Evolutionary conservation across 2,888 invertebrate species (phyloP).

Genomic region (Glaucopsyche alexis): DNA sequence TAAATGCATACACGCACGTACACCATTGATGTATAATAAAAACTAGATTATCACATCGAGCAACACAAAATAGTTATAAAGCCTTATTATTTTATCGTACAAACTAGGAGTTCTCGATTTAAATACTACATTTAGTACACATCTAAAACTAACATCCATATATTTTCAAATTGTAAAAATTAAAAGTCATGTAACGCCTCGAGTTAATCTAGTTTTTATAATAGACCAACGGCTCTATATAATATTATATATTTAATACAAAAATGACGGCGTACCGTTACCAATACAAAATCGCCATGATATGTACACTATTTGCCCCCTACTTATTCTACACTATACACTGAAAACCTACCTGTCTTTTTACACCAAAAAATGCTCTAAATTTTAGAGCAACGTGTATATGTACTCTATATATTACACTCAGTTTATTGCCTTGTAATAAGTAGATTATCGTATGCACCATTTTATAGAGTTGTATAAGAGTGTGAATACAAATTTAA

Average conservation of each 20-base stretch:
- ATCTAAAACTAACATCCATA: conserved; percentile 31
- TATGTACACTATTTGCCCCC: conserved; percentile 66
- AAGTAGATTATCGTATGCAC: conserved; percentile 47
- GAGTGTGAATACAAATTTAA: background rate
- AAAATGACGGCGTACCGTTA: conserved; percentile 45
- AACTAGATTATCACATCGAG: conserved; percentile 16
- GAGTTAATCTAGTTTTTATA: conserved; percentile 17
- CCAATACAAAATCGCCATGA: conserved; percentile 60
- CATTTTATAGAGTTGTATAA: conserved; percentile 20
- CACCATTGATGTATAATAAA: conserved; percentile 8
- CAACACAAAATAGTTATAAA: background rate
- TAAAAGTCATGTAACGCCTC: conserved; percentile 10
- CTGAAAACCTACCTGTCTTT: conserved; percentile 50
- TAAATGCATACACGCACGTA: conserved; percentile 56
- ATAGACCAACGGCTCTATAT: conserved; percentile 4
- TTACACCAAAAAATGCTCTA: conserved; percentile 61
- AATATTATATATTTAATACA: conserved; percentile 52
- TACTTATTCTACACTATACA: conserved; percentile 61
- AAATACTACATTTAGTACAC: conserved; percentile 18
- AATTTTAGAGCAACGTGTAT: conserved; percentile 64
- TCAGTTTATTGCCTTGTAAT: conserved; percentile 54
- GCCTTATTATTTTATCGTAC: conserved; percentile 1
- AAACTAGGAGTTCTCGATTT: conserved; percentile 13
- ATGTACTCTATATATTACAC: conserved; percentile 44
- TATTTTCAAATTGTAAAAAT: conserved; percentile 4